These are phyloP conservation scores for Labeo rohita DNA, from an alignment of 2,113 vertebrate species.

Conservation along the genomic window DNA sequence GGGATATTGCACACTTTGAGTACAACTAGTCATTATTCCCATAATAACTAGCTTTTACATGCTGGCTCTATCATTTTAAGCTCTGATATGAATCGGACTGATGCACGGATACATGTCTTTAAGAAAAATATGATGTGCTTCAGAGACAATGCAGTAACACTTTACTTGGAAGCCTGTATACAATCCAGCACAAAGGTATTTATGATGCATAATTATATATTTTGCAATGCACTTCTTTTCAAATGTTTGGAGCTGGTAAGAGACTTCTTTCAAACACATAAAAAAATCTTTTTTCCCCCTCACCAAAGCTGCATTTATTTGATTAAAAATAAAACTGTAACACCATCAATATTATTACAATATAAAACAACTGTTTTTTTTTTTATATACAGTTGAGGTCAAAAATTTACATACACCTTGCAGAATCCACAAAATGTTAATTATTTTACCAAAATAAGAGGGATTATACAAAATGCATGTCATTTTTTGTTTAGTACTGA, in stretches of 20 bases:
- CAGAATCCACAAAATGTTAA: too few species aligned
- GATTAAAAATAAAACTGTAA: neutral
- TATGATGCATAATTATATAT: neutral
- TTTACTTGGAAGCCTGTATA: neutral
- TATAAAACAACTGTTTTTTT: neutral
- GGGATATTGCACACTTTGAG: neutral
- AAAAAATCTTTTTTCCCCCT: too few species aligned
- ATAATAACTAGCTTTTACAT: slow-evolving; percentile 13
- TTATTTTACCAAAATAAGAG: too few species aligned
- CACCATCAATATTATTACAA: neutral
- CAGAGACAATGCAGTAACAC: neutral
- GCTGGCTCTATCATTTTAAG: slow-evolving; percentile 7
- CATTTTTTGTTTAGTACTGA: too few species aligned
- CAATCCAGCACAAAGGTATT: neutral
- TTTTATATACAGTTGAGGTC: neutral
- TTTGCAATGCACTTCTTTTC: neutral
- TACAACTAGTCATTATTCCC: neutral
- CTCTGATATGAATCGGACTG: neutral
- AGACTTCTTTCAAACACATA: too few species aligned
- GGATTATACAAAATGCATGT: too few species aligned
- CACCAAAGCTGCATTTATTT: neutral
- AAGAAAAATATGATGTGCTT: neutral
- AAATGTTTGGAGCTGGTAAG: neutral
- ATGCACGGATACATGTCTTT: neutral
- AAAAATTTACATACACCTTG: too few species aligned